Percentiles rank a stretch among this genome's conserved stretches.
Conservation (phyloP, 2,113 vertebrate genomes). For the Meriones unguiculatus region DNA sequence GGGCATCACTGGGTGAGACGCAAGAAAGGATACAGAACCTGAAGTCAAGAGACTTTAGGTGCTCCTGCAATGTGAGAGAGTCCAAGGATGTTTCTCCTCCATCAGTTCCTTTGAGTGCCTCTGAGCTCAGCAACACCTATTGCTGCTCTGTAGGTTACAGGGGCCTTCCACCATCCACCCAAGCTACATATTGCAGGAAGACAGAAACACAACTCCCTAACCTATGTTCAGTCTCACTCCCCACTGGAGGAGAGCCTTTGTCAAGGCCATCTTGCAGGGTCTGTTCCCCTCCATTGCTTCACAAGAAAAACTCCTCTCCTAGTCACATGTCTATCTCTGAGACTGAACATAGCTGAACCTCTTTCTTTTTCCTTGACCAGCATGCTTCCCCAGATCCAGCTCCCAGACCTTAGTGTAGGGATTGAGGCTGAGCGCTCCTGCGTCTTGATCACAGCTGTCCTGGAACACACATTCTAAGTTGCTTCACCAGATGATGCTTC, state of each 20-base stretch:
- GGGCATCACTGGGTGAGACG: slow-evolving; percentile 91
- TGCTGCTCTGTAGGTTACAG: not conserved
- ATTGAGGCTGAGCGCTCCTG: not conserved
- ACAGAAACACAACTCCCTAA: not conserved
- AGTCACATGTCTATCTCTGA: slow-evolving; percentile 85
- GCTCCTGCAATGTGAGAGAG: not conserved
- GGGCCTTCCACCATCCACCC: not conserved
- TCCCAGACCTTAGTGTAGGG: not conserved
- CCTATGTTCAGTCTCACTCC: not conserved
- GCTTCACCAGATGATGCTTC: not conserved
- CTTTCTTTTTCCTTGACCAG: not conserved
- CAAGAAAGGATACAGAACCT: too few relatives aligned
- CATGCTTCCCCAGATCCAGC: not conserved
- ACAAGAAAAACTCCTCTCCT: slow-evolving; percentile 87
- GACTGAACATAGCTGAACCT: slow-evolving; percentile 81
- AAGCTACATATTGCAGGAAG: not conserved
- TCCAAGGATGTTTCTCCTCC: not conserved
- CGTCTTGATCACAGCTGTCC: not conserved
- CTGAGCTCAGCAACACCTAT: not conserved
- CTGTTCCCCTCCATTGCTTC: slow-evolving; percentile 86
- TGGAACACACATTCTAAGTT: not conserved
- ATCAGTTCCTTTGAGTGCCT: not conserved
- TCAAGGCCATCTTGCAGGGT: slow-evolving; percentile 89
- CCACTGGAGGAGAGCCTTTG: slow-evolving; percentile 89
- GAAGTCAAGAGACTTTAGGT: not conserved